phyloP scores from a whole-genome alignment of 2,888 invertebrate species.

The Lydus trimaculatus region DNA sequence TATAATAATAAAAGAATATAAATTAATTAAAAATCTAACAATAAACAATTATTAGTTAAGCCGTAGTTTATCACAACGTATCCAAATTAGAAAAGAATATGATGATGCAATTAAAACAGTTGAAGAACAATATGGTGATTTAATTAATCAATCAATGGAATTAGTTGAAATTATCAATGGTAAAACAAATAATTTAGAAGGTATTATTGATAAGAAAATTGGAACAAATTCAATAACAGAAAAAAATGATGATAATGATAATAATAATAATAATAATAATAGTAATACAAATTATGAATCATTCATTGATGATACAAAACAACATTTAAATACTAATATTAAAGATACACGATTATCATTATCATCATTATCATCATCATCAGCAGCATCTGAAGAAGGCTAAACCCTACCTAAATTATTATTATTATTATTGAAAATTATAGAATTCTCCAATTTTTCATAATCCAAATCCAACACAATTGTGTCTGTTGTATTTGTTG shows the following conservation, averaged over 20 bases:
- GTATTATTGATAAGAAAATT: constrained; percentile 53
- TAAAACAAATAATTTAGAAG: constrained; percentile 45
- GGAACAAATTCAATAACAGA: constrained; percentile 50
- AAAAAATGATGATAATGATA: too few species aligned
- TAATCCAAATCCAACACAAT: neutral
- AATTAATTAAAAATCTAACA: too few species aligned
- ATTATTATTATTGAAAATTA: neutral
- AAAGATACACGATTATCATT: too few species aligned
- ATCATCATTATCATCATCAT: too few species aligned
- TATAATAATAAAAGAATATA: too few species aligned
- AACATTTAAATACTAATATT: too few species aligned
- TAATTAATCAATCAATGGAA: constrained; percentile 47
- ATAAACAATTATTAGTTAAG: too few species aligned
- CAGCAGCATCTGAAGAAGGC: too few species aligned
- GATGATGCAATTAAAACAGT: constrained; percentile 52
- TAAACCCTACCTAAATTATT: neutral
- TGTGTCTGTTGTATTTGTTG: neutral
- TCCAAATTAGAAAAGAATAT: constrained; percentile 47
- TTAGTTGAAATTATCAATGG: constrained; percentile 44
- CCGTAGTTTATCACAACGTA: constrained; percentile 50
- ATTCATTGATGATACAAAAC: too few species aligned
- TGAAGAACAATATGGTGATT: constrained; percentile 46
- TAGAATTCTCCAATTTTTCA: neutral
- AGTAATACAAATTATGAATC: too few species aligned
- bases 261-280: too few species aligned